Base-by-base conservation (phyloP, 2,888 invertebrate species). In the Mamestra brassicae region DNA sequence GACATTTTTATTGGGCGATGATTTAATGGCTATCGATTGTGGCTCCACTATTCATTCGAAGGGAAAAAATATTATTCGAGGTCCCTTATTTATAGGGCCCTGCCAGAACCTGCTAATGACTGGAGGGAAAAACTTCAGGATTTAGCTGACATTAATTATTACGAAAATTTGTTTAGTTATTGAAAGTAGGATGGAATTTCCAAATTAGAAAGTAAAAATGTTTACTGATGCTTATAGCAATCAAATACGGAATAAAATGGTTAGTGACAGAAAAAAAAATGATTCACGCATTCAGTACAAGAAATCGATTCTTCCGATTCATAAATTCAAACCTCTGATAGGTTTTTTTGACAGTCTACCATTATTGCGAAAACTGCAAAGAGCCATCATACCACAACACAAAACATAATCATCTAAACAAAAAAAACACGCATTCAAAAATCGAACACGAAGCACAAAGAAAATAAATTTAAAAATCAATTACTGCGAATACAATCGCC, bases 1-100 rank as follows among this genome's bases (percentile, higher is more conserved):
- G 96, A 96, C 96, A 95, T 94, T 96, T 96, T 96, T 96, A 96
- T 96, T 94, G 93, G 92, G 85, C 91, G 91, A 95, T 96, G 95
- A 96, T 96, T 95, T 95, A 95, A 91, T 87, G 89, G 87, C 91
- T 92, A 96, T 96, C 95, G 96, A 96, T 96, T 94, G 90, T 93
- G 90, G 86, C 92, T 88, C 88, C 90, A 91, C 93, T 90, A 91
- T 89, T 93, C 93, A 92, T 92, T 88, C 86, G 82, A 86, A 83
- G 85, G 58, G 80, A 83, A 83, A 85, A 87, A 90, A 89, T 90
- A 93, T 93, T 92, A 91, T 89, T 91, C 93, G 62, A 57, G 67
- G 60, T 77, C 80, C 77, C 71, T 87, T 79, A 78, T 84, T 84
- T 87, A 80, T 85, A 83, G 76, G 76, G 67, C 62, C 69, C 78